Base-by-base conservation (phyloP, 1,140 invertebrate species). In the Aricia agestis region DNA sequence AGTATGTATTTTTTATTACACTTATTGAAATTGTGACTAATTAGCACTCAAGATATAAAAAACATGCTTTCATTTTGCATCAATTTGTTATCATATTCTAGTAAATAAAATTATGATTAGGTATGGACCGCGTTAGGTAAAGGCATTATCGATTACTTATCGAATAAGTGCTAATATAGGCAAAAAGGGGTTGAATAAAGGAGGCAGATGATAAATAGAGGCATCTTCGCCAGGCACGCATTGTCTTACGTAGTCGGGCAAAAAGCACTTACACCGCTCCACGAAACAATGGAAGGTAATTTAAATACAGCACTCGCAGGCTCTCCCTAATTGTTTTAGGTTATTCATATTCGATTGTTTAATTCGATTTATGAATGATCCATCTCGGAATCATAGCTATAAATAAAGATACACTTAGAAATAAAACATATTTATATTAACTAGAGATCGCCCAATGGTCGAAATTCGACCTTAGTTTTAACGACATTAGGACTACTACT, bases 301-400 rank as follows among this genome's bases (percentile, higher is more conserved):
- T 71, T 66, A 66, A 66, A 66, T 65, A 71, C 17, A 52, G 69
- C 69, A 71, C 69, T 71, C 32, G 69, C 69, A 71, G 69, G 42
- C 63, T 63, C 36, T n/a, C 36, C 1, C 63, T 71, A n/a, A 67
- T 41, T 67, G 19, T 52, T 67, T 67, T 42, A 52, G 32, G 63
- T 66, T 66, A 66, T 66, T 66, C 45, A 52, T 52, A 52, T 52
- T 13, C 45, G 11, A 52, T 52, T 52, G 45, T 52, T 52, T 52
- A 52, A 52, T 52, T 52, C 45, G 45, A 52, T 52, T 13, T 52
- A 52, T 52, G 45, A 13, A 52, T 52, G 13, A 52, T 52, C 10
- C 1, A 52, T 52, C 10, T 15, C 13, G 1, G 13, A 4, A 13
- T 52, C 45, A 1, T 42, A n/a, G n/a, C n/a, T n/a, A n/a, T n/a